Evolutionary conservation across 2,113 vertebrate species (phyloP), one percentile per base, ranked within the genome.

Genomic region (Embiotoca jacksoni): DNA sequence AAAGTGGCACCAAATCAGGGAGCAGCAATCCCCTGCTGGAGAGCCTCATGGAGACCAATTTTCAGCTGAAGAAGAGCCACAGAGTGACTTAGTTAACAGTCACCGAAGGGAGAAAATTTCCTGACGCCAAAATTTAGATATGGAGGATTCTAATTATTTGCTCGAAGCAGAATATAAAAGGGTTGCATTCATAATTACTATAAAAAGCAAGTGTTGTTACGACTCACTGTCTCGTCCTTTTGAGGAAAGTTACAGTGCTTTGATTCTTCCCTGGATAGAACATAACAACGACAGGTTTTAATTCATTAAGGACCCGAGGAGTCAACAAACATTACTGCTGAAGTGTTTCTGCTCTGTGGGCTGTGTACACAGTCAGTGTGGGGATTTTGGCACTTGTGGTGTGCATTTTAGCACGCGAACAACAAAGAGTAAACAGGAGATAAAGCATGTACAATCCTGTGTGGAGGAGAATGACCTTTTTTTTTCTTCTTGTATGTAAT

Each of bases 171-270:
- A 63, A 55, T 56, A 39, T 59, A 55, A 92, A 82, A 82, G 78
- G 52, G 39, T 61, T 62, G 55, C 13, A 79, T 83, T 83, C 68
- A 74, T 69, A 32, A 68, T 77, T 64, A 80, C 83, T 50, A 79
- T 77, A 54, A 89, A 83, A 86, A 86, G 68, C 72, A 78, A 49
- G 68, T 88, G 58, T 76, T 87, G 75, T 76, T 64, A 14, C 47
- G 78, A 65, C 14, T 65, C 36, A 46, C 52, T 72, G 37, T 10
- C 44, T 53, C 52, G 16, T 54, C 44, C 14, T 46, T 64, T 84
- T 36, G 56, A 39, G 32, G 9, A 39, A 16, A 23, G 23, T 23
- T 23, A 23, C 23, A 23, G 23, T 23, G 23, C 23, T 23, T 23
- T 23, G 23, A 23, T 23, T 23, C 23, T 23, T 23, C 23, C 23